These are phyloP conservation scores for Varanus komodoensis DNA, from an alignment of 2,113 vertebrate species.

Conservation along the genomic window DNA sequence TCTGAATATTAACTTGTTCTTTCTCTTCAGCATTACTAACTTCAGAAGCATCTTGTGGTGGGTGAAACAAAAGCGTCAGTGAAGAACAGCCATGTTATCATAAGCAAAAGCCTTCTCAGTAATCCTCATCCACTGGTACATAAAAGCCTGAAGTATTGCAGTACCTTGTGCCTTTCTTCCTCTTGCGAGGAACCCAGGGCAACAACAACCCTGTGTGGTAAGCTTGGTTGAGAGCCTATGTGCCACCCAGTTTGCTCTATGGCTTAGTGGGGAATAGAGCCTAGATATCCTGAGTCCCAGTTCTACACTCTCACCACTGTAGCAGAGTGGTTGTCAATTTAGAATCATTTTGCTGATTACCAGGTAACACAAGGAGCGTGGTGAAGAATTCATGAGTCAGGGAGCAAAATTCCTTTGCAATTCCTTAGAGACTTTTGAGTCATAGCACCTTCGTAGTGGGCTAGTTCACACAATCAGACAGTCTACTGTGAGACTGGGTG, in stretches of 20 bases:
- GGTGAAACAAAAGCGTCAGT: background rate
- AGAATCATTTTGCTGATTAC: background rate
- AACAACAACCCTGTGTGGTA: too few relatives aligned
- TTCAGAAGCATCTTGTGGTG: background rate
- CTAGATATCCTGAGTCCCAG: too few relatives aligned
- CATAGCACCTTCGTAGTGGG: too few relatives aligned
- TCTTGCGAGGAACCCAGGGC: too few relatives aligned
- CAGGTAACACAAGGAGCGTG: background rate
- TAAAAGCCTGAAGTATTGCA: background rate
- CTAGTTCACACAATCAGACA: too few relatives aligned
- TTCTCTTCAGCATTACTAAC: background rate
- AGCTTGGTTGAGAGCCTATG: too few relatives aligned
- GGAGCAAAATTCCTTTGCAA: background rate
- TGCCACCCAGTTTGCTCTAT: too few relatives aligned
- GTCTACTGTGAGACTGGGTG: too few relatives aligned
- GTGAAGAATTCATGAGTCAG: background rate
- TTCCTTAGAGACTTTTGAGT: too few relatives aligned
- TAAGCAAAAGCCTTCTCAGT: background rate
- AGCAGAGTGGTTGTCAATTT: background rate
- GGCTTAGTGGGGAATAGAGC: too few relatives aligned
- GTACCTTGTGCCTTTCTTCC: too few relatives aligned
- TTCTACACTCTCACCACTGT: too few relatives aligned
- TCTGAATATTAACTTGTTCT: slow-evolving; percentile 14
- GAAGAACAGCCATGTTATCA: background rate
- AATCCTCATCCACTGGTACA: background rate